Conservation (phyloP, 2,888 invertebrate species). For the Stenchaetothrips biformis region DNA sequence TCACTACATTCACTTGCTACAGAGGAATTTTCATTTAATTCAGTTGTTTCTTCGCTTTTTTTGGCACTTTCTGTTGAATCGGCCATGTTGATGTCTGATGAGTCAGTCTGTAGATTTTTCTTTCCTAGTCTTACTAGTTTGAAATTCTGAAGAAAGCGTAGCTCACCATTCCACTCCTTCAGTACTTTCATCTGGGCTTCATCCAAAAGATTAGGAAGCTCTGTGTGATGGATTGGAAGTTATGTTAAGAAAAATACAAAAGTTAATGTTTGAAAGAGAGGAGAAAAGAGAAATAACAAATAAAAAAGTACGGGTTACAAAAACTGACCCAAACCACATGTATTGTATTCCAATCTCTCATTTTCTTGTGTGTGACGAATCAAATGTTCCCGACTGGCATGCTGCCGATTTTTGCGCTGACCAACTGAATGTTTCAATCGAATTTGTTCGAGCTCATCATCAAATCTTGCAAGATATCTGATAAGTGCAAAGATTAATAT, state of each 20-base stretch:
- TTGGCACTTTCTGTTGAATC: not conserved
- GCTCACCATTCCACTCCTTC: constrained; percentile 63
- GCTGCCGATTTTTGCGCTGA: constrained; percentile 67
- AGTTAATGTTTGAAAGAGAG: not conserved
- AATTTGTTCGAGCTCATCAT: constrained; percentile 75
- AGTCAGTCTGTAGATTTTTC: constrained; percentile 41
- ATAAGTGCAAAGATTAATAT: constrained; percentile 11
- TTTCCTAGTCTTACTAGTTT: constrained; percentile 57
- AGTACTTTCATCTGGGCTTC: constrained; percentile 56
- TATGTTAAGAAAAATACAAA: constrained; percentile 27
- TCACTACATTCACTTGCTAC: not conserved
- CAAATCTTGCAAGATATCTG: constrained; percentile 60
- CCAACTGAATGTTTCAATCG: constrained; percentile 71
- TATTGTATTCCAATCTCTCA: constrained; percentile 68
- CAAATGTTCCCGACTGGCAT: constrained; percentile 72
- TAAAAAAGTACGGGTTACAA: not conserved
- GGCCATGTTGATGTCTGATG: constrained; percentile 2
- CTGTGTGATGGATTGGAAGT: constrained; percentile 44
- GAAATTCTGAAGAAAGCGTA: constrained; percentile 61
- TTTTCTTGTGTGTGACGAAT: constrained; percentile 69
- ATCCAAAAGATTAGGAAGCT: constrained; percentile 67
- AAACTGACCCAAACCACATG: constrained; percentile 60
- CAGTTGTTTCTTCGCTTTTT: not conserved
- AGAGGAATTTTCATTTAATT: not conserved
- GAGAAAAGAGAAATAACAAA: constrained; percentile 24